Conservation (phyloP, 1,140 invertebrate genomes). For the Cryptotermes secundus region DNA sequence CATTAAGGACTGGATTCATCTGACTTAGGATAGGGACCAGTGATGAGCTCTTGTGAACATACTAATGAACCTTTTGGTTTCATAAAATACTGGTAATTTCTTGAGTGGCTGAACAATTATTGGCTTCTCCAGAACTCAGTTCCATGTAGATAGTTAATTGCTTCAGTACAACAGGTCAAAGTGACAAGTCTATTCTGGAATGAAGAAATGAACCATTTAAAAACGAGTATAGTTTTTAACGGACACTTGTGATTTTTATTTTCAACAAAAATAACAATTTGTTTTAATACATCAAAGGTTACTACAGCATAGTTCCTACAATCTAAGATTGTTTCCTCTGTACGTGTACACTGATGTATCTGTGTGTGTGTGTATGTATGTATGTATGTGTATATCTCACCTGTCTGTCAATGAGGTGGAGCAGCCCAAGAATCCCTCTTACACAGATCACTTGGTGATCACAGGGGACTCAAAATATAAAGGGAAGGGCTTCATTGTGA, state of each 20-base stretch:
- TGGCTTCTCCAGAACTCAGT: too few species aligned
- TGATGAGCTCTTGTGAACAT: too few species aligned
- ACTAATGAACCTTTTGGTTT: too few species aligned
- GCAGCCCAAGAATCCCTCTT: not conserved
- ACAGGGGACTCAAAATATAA: not conserved
- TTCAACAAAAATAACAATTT: constrained; percentile 32
- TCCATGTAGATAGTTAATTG: too few species aligned
- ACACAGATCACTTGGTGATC: not conserved
- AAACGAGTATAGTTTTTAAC: constrained; percentile 9
- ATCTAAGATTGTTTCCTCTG: not conserved
- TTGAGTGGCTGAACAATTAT: too few species aligned
- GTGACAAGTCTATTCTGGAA: not conserved
- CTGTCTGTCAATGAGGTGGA: not conserved
- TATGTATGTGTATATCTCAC: too few species aligned
- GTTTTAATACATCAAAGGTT: constrained; percentile 25
- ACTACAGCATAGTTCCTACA: constrained; percentile 26
- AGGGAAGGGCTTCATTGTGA: not conserved
- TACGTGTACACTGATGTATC: not conserved
- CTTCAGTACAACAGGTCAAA: too few species aligned
- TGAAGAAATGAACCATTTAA: not conserved
- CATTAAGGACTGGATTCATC: too few species aligned
- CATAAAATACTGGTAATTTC: too few species aligned
- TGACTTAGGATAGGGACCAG: too few species aligned
- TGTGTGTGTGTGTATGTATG: not conserved
- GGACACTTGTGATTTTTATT: constrained; percentile 29